Evolutionary conservation across 2,888 invertebrate genomes (phyloP), one percentile per base, ranked within the genome.

Genomic region (Aromia moschata): DNA sequence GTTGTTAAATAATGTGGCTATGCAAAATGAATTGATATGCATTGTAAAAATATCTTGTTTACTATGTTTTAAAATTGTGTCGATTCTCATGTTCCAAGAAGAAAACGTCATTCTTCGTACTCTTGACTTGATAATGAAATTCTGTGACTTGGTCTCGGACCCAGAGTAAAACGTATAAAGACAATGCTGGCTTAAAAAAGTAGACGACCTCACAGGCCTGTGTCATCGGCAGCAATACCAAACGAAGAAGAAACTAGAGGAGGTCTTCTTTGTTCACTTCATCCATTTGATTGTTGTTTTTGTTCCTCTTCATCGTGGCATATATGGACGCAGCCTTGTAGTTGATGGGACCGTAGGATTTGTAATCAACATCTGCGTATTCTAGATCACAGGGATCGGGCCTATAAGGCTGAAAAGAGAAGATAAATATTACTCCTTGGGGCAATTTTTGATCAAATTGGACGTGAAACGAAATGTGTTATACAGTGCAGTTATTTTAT

Each of bases 291-390:
- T 75, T 77, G 67, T 74, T 77, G 65, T 77, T 74, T 71, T 84
- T 85, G 7, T 86, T 83, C 77, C 88, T 87, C 79, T 89, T 89
- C 83, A 89, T 87, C 71, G 89, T 87, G 60, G 91, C 90, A 81
- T 91, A 89, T 73, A 93, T 87, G 31, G 93, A 94, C 58, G 94
- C 94, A 63, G 91, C 91, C 78, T 94, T 94, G 83, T 94, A 94
- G 83, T 94, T 92, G 79, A 94, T 94, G 44, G 94, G 94, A 69
- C 94, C 94, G 81, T 94, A 94, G 74, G 92, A 92, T 77, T 90
- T 89, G 81, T 93, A 89, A 80, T 94, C 94, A 72, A 93, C 90
- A 80, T 94, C 94, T 61, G 94, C 94, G 81, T 94, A 94, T 76
- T 92, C 92, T 81, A 94, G 85, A 82, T 94, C 94, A 79, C 86